Conservation (phyloP, 2,113 vertebrate species). For the Coryphaenoides rupestris region DNA sequence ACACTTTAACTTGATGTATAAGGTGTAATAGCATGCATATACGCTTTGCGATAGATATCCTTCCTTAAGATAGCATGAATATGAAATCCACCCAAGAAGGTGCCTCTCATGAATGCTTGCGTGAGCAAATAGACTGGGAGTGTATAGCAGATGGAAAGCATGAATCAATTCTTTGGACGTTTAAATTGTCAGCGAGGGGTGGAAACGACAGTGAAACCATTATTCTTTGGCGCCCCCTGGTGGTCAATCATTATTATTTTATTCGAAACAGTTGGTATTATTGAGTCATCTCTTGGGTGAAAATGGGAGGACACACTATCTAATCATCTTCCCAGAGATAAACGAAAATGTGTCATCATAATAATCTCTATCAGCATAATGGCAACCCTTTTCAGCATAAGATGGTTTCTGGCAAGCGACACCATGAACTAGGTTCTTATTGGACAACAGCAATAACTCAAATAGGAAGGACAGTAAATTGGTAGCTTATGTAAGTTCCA, state of each 20-base stretch:
- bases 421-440: constrained; percentile 84
- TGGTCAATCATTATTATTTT: constrained; percentile 8
- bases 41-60: too few species aligned
- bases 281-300: too few species aligned
- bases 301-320: neutral
- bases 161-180: too few species aligned
- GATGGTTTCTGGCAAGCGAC: constrained; percentile 86
- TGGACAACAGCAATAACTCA: constrained; percentile 1
- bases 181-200: neutral
- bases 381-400: constrained; percentile 91
- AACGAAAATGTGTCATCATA: constrained; percentile 81
- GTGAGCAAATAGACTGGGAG: too few species aligned
- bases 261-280: too few species aligned
- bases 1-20: too few species aligned
- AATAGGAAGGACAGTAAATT: neutral
- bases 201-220: constrained; percentile 10
- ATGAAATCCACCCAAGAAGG: too few species aligned
- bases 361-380: constrained; percentile 86
- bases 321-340: constrained; percentile 78
- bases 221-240: constrained; percentile 35
- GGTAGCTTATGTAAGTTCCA: neutral
- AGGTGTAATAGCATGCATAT: too few species aligned
- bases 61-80: too few species aligned
- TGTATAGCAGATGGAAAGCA: too few species aligned
- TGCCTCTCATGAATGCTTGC: too few species aligned